Conservation (phyloP, 2,888 invertebrate genomes). For the Metellina segmentata region DNA sequence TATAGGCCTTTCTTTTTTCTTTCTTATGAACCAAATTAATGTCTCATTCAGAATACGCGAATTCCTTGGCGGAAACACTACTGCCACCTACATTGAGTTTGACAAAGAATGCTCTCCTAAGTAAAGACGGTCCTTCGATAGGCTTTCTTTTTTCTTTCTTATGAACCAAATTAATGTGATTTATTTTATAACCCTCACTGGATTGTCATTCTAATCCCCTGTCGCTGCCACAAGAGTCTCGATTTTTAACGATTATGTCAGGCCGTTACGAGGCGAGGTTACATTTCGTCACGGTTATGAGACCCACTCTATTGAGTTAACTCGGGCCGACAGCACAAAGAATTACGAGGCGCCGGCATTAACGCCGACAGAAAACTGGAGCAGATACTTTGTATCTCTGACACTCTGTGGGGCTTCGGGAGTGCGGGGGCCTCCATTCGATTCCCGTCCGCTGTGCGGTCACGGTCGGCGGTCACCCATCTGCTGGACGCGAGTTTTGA, state of each 20-base stretch:
- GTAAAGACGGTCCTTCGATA: no score
- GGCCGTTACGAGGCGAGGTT: conserved; percentile 54
- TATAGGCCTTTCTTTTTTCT: no score
- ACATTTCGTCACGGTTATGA: conserved; percentile 60
- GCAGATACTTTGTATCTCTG: conserved; percentile 40
- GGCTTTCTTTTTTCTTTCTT: no score
- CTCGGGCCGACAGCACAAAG: conserved; percentile 59
- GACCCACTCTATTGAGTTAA: conserved; percentile 61
- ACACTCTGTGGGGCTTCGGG: conserved; percentile 13
- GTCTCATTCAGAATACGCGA: no score
- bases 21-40: background rate
- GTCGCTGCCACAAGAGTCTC: conserved; percentile 1
- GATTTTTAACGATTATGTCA: conserved; percentile 54
- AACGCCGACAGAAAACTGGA: conserved; percentile 43
- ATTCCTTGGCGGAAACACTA: no score
- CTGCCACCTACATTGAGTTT: no score
- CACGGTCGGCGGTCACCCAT: conserved; percentile 68
- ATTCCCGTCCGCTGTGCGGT: conserved; percentile 33
- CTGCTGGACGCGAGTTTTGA: conserved; percentile 60
- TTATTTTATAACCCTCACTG: conserved; percentile 42
- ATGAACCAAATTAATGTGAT: background rate
- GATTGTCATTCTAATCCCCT: conserved; percentile 27
- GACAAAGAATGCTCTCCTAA: no score
- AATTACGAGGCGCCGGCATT: conserved; percentile 61
- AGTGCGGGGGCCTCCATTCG: background rate